Percentiles rank a stretch among this genome's conserved stretches.
Conservation (phyloP, 2,888 invertebrate species). For the Drosophila kambysellisi region DNA sequence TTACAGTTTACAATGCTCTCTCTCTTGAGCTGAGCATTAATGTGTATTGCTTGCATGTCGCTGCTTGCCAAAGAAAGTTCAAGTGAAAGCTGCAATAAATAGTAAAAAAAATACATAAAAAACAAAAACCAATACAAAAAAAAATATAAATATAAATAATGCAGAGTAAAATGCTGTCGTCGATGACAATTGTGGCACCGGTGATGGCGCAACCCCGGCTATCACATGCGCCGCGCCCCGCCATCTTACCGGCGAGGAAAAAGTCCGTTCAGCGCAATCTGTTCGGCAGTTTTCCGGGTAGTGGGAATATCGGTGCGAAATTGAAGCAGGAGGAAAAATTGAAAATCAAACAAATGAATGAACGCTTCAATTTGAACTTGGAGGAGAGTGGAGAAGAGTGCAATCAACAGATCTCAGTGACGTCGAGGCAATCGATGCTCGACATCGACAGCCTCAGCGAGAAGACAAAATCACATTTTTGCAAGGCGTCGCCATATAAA, state of each 20-base stretch:
- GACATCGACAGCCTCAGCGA: neutral
- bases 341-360: neutral
- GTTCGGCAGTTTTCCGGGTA: slow-evolving; percentile 13
- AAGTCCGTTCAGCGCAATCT: slow-evolving; percentile 31
- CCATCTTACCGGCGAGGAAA: neutral
- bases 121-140: neutral
- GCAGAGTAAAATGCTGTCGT: slow-evolving; percentile 11
- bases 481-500: slow-evolving; percentile 19
- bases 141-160: slow-evolving; percentile 12
- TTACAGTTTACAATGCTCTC: slow-evolving; percentile 61
- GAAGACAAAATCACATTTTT: slow-evolving; percentile 1
- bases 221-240: slow-evolving; percentile 3
- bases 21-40: slow-evolving; percentile 9
- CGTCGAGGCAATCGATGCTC: neutral
- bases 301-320: slow-evolving; percentile 16
- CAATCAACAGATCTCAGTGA: slow-evolving; percentile 31
- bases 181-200: slow-evolving; percentile 15
- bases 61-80: slow-evolving; percentile 46
- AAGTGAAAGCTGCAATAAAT: slow-evolving; percentile 53
- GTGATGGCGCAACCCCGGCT: neutral
- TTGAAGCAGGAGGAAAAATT: neutral
- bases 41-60: slow-evolving; percentile 28
- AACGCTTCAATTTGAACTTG: slow-evolving; percentile 18
- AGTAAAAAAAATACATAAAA: slow-evolving; percentile 9
- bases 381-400: slow-evolving; percentile 7